Evolutionary conservation across 2,797 vertebrate genomes (phyloP).

Genomic region (Mallotus villosus): DNA sequence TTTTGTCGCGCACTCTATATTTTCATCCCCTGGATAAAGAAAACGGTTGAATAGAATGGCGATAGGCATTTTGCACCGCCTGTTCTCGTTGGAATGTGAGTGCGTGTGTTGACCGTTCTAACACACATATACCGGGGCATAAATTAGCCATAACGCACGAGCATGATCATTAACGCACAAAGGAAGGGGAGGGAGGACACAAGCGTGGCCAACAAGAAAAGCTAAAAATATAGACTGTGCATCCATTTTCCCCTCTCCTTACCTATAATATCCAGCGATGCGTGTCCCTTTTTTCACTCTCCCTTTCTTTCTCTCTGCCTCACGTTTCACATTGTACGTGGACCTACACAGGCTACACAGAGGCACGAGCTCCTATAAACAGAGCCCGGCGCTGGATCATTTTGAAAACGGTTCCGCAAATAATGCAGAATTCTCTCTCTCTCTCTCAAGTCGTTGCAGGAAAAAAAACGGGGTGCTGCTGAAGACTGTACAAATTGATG

Average conservation of each 20-base stretch:
- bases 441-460: constrained; percentile 68
- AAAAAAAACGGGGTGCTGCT: constrained; percentile 75
- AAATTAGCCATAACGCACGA: constrained; percentile 56
- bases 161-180: constrained; percentile 67
- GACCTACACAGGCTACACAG: constrained; percentile 61
- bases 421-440: constrained; percentile 69
- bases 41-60: constrained; percentile 68
- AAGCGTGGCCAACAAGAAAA: constrained; percentile 67
- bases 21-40: constrained; percentile 56
- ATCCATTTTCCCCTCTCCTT: constrained; percentile 76
- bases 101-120: constrained; percentile 61
- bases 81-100: constrained; percentile 67
- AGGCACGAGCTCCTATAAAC: constrained; percentile 64
- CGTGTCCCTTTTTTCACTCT: constrained; percentile 67
- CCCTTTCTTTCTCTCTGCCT: constrained; percentile 38
- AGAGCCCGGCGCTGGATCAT: constrained; percentile 66
- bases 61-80: constrained; percentile 63
- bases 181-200: constrained; percentile 55
- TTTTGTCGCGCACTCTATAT: constrained; percentile 33
- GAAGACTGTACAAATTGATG: constrained; percentile 84
- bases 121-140: constrained; percentile 58
- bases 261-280: constrained; percentile 81
- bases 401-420: constrained; percentile 67
- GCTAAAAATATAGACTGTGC: constrained; percentile 59
- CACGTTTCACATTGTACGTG: constrained; percentile 72